Percentiles rank a stretch among this genome's conserved stretches.
Evolutionary conservation across 1,140 invertebrate genomes (phyloP).

Genomic region (Drosophila ambigua): DNA sequence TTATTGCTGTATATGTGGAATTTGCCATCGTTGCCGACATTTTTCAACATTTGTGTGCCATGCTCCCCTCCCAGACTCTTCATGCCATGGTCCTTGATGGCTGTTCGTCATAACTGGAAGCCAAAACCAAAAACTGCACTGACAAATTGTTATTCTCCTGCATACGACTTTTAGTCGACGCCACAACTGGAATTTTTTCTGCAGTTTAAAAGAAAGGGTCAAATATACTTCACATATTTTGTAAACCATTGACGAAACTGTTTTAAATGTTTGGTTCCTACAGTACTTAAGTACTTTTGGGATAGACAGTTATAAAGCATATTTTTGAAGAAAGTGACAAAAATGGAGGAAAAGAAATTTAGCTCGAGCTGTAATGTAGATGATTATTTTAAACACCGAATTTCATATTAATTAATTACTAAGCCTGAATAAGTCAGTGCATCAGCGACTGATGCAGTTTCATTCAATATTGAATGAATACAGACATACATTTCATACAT

Average conservation of each 20-base stretch:
- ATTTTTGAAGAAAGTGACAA: constrained; percentile 3
- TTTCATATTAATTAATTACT: no score
- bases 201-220: no score
- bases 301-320: constrained; percentile 20
- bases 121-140: constrained; percentile 1
- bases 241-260: background rate
- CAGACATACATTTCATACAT: no score
- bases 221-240: background rate
- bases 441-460: no score
- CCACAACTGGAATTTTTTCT: no score
- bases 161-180: no score
- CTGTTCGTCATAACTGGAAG: constrained; percentile 43
- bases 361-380: background rate
- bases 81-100: constrained; percentile 12
- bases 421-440: no score
- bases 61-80: background rate
- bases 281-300: constrained; percentile 47
- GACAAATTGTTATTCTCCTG: constrained; percentile 27
- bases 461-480: background rate
- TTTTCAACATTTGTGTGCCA: constrained; percentile 38
- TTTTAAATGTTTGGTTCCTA: background rate
- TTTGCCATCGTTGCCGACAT: constrained; percentile 55
- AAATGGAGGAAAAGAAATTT: background rate
- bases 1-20: constrained; percentile 37
- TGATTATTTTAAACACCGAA: no score